These are phyloP conservation scores for Pyrrhia umbra DNA, from an alignment of 2,888 invertebrate genomes.

Conservation along the genomic window DNA sequence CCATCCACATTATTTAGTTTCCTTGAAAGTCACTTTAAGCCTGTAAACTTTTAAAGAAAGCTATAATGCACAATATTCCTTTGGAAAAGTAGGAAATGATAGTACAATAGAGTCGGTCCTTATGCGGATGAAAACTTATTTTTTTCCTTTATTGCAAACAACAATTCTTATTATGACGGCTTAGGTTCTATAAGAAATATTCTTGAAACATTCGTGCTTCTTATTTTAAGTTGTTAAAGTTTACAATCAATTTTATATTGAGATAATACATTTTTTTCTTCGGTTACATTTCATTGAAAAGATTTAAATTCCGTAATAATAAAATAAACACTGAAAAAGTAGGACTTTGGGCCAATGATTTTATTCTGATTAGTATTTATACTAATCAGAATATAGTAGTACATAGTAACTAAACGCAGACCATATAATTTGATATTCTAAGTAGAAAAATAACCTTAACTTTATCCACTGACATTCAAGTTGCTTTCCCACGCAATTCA, in stretches of 20 bases:
- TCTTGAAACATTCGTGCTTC: slow-evolving; percentile 32
- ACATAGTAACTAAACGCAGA: neutral
- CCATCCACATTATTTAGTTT: neutral
- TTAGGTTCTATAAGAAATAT: slow-evolving; percentile 47
- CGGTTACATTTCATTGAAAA: slow-evolving; percentile 5
- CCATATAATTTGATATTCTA: neutral
- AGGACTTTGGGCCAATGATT: too few relatives aligned
- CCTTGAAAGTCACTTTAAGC: neutral
- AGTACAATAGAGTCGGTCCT: slow-evolving; percentile 39
- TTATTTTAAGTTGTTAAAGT: slow-evolving; percentile 22
- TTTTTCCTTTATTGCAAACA: slow-evolving; percentile 49
- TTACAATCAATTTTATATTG: slow-evolving; percentile 2
- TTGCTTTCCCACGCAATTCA: slow-evolving; percentile 27
- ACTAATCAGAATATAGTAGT: too few relatives aligned
- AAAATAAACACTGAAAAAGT: neutral
- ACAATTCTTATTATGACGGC: slow-evolving; percentile 46
- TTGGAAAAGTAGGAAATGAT: slow-evolving; percentile 51
- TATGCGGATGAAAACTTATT: slow-evolving; percentile 32
- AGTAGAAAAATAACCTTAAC: slow-evolving; percentile 7
- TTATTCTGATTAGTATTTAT: too few relatives aligned
- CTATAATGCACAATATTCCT: slow-evolving; percentile 36
- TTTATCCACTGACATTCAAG: slow-evolving; percentile 8
- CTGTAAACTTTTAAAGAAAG: slow-evolving; percentile 32
- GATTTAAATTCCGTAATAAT: slow-evolving; percentile 12
- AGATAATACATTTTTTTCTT: slow-evolving; percentile 9